Conservation (phyloP, 2,888 invertebrate species). For the Unio pictorum region DNA sequence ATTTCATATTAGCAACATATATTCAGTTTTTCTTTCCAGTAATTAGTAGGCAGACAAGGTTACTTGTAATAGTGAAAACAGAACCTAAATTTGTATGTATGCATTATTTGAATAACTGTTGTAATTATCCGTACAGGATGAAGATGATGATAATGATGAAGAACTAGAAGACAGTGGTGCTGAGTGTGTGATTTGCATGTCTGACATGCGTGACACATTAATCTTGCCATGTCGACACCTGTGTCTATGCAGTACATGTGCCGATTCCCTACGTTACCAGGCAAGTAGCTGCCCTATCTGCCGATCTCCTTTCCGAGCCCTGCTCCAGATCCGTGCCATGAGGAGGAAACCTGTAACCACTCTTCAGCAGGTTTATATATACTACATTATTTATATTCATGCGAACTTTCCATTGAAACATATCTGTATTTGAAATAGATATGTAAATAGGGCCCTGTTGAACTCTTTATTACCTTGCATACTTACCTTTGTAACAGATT, state of each 20-base stretch:
- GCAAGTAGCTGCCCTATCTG: conserved; percentile 99
- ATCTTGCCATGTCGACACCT: conserved; percentile 97
- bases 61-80: background rate
- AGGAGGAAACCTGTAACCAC: conserved; percentile 77
- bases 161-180: conserved; percentile 78
- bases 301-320: conserved; percentile 96
- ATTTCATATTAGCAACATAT: no score
- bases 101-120: background rate
- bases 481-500: no score
- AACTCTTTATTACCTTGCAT: no score
- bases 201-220: conserved; percentile 95
- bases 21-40: no score
- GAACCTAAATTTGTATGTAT: conserved; percentile 3
- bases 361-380: conserved; percentile 34
- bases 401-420: no score
- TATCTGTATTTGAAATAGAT: no score
- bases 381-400: background rate
- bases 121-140: conserved; percentile 22
- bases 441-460: no score
- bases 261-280: conserved; percentile 92
- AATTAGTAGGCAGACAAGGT: no score
- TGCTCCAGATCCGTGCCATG: conserved; percentile 94
- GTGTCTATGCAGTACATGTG: conserved; percentile 97
- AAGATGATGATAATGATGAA: conserved; percentile 57
- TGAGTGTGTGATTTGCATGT: conserved; percentile 99